phyloP scores from a whole-genome alignment of 2,113 vertebrate genomes.

The Romanogobio albipinnatus region DNA sequence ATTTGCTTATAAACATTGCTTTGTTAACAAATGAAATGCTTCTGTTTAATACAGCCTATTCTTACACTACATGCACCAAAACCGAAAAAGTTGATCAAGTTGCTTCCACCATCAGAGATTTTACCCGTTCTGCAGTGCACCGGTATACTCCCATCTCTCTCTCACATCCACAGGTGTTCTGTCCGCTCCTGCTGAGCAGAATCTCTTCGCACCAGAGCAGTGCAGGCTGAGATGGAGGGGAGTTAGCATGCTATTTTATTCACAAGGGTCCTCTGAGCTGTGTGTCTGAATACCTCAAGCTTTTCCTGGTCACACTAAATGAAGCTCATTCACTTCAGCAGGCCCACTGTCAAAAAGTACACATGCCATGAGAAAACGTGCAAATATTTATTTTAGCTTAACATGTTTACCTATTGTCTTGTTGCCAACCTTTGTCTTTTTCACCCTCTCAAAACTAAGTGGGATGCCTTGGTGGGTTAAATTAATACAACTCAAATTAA shows the following conservation, averaged over 20 bases:
- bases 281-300: conserved; percentile 11
- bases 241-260: conserved; percentile 29
- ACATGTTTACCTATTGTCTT: neutral
- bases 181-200: conserved; percentile 14
- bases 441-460: no score
- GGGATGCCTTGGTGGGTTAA: no score
- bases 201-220: conserved; percentile 19
- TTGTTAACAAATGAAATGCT: neutral
- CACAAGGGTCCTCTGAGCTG: conserved; percentile 15
- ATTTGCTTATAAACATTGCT: neutral
- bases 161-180: conserved; percentile 35
- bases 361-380: neutral
- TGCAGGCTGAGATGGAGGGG: conserved; percentile 1
- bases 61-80: neutral
- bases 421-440: no score
- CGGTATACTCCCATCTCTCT: neutral
- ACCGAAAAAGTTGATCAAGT: neutral
- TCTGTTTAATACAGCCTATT: neutral
- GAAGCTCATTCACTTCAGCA: neutral
- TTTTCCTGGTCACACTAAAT: neutral
- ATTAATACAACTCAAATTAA: no score
- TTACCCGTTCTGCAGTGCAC: neutral
- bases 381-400: neutral
- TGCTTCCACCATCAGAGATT: neutral
- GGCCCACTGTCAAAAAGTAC: neutral